phyloP scores from a whole-genome alignment of 2,113 vertebrate genomes.

The Martes martes region DNA sequence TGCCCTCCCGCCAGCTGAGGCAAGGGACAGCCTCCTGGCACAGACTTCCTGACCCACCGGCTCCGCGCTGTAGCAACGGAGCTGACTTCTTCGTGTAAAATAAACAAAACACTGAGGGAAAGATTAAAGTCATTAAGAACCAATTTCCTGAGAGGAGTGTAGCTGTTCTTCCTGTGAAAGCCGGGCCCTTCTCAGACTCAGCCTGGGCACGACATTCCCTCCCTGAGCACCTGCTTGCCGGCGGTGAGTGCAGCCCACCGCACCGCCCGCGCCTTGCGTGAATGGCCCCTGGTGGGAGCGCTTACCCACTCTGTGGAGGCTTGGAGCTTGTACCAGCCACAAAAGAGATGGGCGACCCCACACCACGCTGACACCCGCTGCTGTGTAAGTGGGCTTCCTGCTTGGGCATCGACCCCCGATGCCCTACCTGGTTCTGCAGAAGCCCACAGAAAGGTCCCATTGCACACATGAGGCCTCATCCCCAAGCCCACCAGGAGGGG shows the following conservation, averaged over 20 bases:
- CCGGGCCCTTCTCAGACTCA: not conserved
- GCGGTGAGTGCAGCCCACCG: not conserved
- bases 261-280: fast-evolving
- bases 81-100: not conserved
- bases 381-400: no score
- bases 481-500: not conserved
- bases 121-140: not conserved
- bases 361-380: not conserved
- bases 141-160: not conserved
- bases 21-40: not conserved
- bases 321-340: no score
- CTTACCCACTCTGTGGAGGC: not conserved
- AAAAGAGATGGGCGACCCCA: no score
- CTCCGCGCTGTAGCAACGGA: not conserved
- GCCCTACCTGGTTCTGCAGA: not conserved
- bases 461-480: not conserved
- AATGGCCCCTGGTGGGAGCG: not conserved
- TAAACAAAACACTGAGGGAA: not conserved
- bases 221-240: not conserved
- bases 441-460: no score
- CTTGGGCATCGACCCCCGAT: not conserved
- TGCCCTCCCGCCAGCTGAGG: not conserved
- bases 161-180: not conserved
- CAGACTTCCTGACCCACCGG: not conserved
- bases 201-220: not conserved